phyloP scores from a whole-genome alignment of 30 jellyfish, hydroid and myxozoan species.

The Turritopsis dohrnii region DNA sequence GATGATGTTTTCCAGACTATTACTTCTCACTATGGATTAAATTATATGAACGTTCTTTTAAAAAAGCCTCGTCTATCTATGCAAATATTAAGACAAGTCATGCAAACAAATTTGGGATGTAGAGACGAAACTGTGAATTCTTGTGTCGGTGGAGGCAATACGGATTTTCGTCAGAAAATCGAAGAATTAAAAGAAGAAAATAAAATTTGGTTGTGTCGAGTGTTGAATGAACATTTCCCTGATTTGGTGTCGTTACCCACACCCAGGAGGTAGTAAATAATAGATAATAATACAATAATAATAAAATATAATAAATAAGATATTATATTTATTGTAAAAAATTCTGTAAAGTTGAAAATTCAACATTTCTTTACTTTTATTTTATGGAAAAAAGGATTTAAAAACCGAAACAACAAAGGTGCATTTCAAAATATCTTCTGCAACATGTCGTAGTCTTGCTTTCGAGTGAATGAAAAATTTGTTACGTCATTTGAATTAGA shows the following conservation, averaged over 20 bases:
- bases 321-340: too few species aligned
- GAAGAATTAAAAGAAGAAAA: background rate
- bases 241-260: conserved; percentile 20
- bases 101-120: background rate
- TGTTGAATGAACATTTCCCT: conserved; percentile 9
- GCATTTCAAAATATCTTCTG: too few species aligned
- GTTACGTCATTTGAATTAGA: too few species aligned
- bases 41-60: background rate
- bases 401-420: too few species aligned
- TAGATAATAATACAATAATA: too few species aligned
- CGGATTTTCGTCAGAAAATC: background rate
- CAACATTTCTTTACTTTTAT: too few species aligned
- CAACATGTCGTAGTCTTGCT: too few species aligned
- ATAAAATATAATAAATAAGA: too few species aligned
- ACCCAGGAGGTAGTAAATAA: conserved; percentile 24
- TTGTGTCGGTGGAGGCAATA: background rate
- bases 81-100: background rate
- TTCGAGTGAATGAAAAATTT: too few species aligned
- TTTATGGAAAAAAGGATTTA: too few species aligned
- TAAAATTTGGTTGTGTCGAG: conserved; percentile 19
- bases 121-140: background rate
- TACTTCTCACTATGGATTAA: background rate
- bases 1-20: background rate
- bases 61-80: background rate
- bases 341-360: too few species aligned